Evolutionary conservation across 37 sponge, comb jelly and placozoan species (phyloP), one percentile per base, ranked within the genome.

Genomic region (Geodia barretti): DNA sequence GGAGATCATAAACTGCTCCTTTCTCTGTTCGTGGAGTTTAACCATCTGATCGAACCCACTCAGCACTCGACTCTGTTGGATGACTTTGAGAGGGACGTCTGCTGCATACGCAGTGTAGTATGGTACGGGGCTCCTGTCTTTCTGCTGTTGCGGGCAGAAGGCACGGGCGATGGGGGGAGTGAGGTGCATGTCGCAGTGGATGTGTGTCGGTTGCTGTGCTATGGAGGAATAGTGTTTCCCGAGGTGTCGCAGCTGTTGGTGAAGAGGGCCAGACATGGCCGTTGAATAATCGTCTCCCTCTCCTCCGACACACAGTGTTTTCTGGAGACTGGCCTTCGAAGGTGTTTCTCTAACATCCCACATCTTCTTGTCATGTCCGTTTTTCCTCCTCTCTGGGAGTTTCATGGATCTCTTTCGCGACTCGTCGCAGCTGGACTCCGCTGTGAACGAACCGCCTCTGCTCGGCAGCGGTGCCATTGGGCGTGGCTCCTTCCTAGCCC

Each of bases 381-480:
- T 3, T 5, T 29, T 29, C 8, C 64, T 3, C 28, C 64, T 29
- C 8, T 5, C 3, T 63, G 28, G 4, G 8, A 63, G 64, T 63
- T 29, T 29, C 28, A 2, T 63, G 64, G 25, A 29, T 63, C 64
- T 63, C 64, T 29, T 29, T 63, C 28, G 64, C 28, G 64, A 63
- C 28, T 2, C 4, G 64, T 29, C 28, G 3, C 28, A 29, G 4
- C 28, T 9, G 4, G 25, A 29, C 28, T 63, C n/a, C 24, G 72
- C 43, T 24, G 26, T 8, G 30, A 75, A 78, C 17, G 89, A 62
- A 4, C 83, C 89, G n/a, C 89, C 89, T 38, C 83, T n/a, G 40
- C 67, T 88, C 1, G 89, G 89, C 9, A 65, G 83, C 0, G 89
- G 89, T 14, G 39, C 37, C 23, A 63, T 62, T 31, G 47, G 26